A percentile compares a stretch with the other conserved stretches of the same genome.
These are phyloP conservation scores for Lordiphosa clarofinis DNA, from an alignment of 1,140 invertebrate species.

Conservation along the genomic window DNA sequence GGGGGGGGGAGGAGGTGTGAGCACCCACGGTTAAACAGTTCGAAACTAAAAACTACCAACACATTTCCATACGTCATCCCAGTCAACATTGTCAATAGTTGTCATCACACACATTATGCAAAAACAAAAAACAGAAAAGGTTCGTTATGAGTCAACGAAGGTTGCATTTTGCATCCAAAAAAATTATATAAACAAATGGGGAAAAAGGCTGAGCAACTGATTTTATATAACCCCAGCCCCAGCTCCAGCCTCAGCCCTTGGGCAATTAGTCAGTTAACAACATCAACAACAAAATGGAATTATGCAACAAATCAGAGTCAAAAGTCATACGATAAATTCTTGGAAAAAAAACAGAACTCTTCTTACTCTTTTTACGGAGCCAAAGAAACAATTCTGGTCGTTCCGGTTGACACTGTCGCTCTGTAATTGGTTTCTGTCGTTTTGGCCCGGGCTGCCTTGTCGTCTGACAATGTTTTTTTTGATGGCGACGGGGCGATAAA, in stretches of 20 bases:
- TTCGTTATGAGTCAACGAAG: slow-evolving; percentile 3
- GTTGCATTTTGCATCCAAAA: slow-evolving; percentile 3
- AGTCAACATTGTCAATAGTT: slow-evolving; percentile 16
- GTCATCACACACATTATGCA: slow-evolving; percentile 13
- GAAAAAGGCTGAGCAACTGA: not conserved
- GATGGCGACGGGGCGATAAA: slow-evolving; percentile 43
- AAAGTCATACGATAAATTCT: no score
- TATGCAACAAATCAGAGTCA: slow-evolving; percentile 3
- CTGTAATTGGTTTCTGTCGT: slow-evolving; percentile 35
- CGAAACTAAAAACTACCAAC: slow-evolving; percentile 17
- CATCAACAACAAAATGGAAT: slow-evolving; percentile 2
- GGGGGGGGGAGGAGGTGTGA: slow-evolving; percentile 1
- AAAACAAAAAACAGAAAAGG: slow-evolving; percentile 3
- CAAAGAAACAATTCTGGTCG: no score
- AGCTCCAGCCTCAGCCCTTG: no score
- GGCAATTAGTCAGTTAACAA: slow-evolving; percentile 8
- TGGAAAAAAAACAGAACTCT: no score
- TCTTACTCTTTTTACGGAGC: no score
- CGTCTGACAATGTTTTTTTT: slow-evolving; percentile 21
- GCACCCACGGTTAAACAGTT: slow-evolving; percentile 23
- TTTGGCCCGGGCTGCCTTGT: slow-evolving; percentile 23
- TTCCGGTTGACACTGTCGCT: slow-evolving; percentile 13
- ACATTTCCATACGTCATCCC: slow-evolving; percentile 41
- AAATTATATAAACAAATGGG: slow-evolving; percentile 13
- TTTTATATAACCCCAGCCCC: no score